These are phyloP conservation scores for Ceramica pisi DNA, from an alignment of 2,888 invertebrate genomes.

Conservation along the genomic window DNA sequence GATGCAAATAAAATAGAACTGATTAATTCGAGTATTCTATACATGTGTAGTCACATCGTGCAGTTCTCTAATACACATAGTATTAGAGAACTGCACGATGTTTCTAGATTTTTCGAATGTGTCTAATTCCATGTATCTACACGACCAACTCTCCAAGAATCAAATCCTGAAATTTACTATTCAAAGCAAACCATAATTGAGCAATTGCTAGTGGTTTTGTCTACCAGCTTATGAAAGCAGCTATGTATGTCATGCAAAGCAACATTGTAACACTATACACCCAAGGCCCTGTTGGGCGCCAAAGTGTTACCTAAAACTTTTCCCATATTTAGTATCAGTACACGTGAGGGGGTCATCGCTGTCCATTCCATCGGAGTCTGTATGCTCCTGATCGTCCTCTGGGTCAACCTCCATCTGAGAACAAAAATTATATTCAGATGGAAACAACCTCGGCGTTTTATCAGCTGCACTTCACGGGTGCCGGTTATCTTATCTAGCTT, in stretches of 20 bases:
- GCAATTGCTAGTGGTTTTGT: too few relatives aligned
- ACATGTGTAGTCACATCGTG: too few relatives aligned
- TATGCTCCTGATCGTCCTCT: slow-evolving; percentile 81
- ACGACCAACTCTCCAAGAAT: neutral
- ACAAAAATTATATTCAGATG: slow-evolving; percentile 32
- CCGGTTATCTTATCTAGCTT: slow-evolving; percentile 43
- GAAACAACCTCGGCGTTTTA: slow-evolving; percentile 16
- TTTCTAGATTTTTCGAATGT: too few relatives aligned
- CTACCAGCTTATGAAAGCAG: neutral
- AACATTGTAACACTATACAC: neutral
- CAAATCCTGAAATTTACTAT: neutral
- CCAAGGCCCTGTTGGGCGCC: neutral
- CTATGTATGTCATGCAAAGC: neutral
- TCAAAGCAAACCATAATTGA: neutral
- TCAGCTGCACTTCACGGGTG: slow-evolving; percentile 23
- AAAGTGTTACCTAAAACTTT: slow-evolving; percentile 93
- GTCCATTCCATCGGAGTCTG: slow-evolving; percentile 85
- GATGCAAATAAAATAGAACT: neutral
- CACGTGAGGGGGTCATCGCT: slow-evolving; percentile 88
- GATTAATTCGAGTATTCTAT: neutral
- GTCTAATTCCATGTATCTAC: neutral
- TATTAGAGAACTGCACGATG: neutral
- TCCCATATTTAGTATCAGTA: slow-evolving; percentile 93
- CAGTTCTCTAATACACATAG: too few relatives aligned
- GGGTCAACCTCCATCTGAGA: slow-evolving; percentile 84